A percentile compares a stretch with the other conserved stretches of the same genome.
Evolutionary conservation across 2,113 vertebrate genomes (phyloP).

Genomic region (Poecilia latipinna): DNA sequence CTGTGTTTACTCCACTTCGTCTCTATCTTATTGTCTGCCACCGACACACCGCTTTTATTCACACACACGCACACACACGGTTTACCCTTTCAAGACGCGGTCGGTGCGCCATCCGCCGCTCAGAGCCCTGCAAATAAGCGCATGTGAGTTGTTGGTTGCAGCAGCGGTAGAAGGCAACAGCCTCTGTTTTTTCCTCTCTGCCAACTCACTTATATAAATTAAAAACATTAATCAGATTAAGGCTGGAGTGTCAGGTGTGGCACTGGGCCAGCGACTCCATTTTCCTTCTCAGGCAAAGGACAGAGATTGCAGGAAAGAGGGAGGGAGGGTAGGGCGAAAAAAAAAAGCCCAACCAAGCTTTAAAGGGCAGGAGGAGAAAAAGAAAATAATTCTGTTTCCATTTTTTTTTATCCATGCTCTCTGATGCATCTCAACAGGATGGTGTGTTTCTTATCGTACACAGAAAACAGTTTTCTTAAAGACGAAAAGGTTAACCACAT

Average conservation of each 20-base stretch:
- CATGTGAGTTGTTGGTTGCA: background rate
- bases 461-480: background rate
- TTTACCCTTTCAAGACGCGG: background rate
- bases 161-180: slow-evolving; percentile 40
- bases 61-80: background rate
- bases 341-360: slow-evolving; percentile 10
- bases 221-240: slow-evolving; percentile 86
- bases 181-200: slow-evolving; percentile 36
- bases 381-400: slow-evolving; percentile 6
- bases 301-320: slow-evolving; percentile 10
- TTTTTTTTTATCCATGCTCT: background rate
- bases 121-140: slow-evolving; percentile 20
- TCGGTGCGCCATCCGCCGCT: slow-evolving; percentile 27
- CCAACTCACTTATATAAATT: slow-evolving; percentile 85
- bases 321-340: background rate
- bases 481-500: background rate
- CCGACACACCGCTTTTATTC: no score
- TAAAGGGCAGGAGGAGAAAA: slow-evolving; percentile 33
- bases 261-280: slow-evolving; percentile 72
- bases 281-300: slow-evolving; percentile 52
- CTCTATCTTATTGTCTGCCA: background rate
- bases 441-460: no score
- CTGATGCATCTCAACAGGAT: background rate
- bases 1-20: slow-evolving; percentile 13
- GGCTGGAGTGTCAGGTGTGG: slow-evolving; percentile 74